Evolutionary conservation across 2,113 vertebrate species (phyloP), one percentile per base, ranked within the genome.

Genomic region (Ptychochromis oligacanthus): DNA sequence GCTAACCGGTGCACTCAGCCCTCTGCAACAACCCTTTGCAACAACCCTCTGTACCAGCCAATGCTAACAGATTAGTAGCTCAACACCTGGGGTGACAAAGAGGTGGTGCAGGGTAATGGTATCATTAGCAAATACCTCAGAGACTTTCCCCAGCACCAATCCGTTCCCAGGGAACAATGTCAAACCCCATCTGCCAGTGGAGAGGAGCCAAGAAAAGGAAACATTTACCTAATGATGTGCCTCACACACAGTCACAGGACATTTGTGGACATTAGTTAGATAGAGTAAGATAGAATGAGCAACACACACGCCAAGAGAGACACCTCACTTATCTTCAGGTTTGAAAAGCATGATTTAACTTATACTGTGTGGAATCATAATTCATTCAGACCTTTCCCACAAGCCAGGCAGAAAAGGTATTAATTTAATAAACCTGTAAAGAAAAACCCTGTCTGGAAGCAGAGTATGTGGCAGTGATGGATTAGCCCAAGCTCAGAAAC

Each of bases 381-480:
- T 93, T 93, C 88, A 93, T 93, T 93, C 90, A 91, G 82, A 91
- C 86, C 70, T 46, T 86, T 89, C 65, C 89, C 84, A 83, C 56
- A 87, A 90, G 87, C 78, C 87, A 74, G 75, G 75, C 80, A 87
- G 86, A 85, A 92, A 94, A 90, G 87, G 75, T 92, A 94, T 93
- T 93, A 86, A 95, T 94, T 93, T 92, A 94, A 94, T 95, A 94
- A 94, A 94, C 76, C 83, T 88, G 91, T 93, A 93, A 92, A 92
- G 92, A 87, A 93, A 91, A 86, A 59, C 80, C 82, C 72, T 86
- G 84, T 82, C 88, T 93, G 87, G 85, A 89, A 90, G 88, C 79
- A 78, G 81, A 81, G 86, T 84, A 93, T 93, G 90, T 87, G 91
- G 88, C 87, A 89, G 86, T 93, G 94, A 96, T 94, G 92, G 91